phyloP scores from a whole-genome alignment of 1,140 invertebrate genomes.

The Solen grandis region DNA sequence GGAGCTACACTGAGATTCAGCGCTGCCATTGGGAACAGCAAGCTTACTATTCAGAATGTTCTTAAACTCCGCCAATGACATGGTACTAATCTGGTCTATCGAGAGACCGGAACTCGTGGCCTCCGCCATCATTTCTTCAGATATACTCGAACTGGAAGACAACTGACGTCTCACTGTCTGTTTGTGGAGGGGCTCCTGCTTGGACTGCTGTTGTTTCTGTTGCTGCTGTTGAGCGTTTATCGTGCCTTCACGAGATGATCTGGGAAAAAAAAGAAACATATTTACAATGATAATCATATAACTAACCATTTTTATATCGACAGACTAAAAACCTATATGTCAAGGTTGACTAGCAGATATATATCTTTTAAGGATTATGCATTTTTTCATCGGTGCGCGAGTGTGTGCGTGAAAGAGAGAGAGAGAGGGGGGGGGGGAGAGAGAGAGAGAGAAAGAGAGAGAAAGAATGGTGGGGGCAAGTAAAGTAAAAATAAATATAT shows the following conservation, averaged over 20 bases:
- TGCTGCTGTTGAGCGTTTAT: conserved; percentile 33
- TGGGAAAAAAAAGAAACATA: conserved; percentile 24
- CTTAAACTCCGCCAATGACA: conserved; percentile 75
- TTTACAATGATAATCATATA: too few relatives aligned
- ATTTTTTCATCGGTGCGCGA: too few relatives aligned
- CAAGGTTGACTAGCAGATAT: too few relatives aligned
- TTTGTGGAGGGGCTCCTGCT: conserved; percentile 60
- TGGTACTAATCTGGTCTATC: conserved; percentile 72
- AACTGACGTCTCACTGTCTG: not conserved
- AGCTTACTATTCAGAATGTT: conserved; percentile 70
- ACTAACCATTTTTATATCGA: too few relatives aligned
- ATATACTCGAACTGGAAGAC: conserved; percentile 14
- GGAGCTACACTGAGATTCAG: conserved; percentile 58
- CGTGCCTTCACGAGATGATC: conserved; percentile 24
- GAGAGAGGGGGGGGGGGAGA: too few relatives aligned
- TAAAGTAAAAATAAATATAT: too few relatives aligned
- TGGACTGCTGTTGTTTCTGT: conserved; percentile 16
- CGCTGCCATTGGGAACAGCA: conserved; percentile 62
- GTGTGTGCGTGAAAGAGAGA: too few relatives aligned
- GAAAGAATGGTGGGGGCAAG: too few relatives aligned
- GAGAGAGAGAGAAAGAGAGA: too few relatives aligned
- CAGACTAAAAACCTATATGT: too few relatives aligned
- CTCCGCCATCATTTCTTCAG: conserved; percentile 56
- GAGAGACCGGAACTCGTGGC: conserved; percentile 20
- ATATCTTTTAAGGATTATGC: too few relatives aligned